Evolutionary conservation across 2,888 invertebrate genomes (phyloP).

Genomic region (Icerya purchasi): DNA sequence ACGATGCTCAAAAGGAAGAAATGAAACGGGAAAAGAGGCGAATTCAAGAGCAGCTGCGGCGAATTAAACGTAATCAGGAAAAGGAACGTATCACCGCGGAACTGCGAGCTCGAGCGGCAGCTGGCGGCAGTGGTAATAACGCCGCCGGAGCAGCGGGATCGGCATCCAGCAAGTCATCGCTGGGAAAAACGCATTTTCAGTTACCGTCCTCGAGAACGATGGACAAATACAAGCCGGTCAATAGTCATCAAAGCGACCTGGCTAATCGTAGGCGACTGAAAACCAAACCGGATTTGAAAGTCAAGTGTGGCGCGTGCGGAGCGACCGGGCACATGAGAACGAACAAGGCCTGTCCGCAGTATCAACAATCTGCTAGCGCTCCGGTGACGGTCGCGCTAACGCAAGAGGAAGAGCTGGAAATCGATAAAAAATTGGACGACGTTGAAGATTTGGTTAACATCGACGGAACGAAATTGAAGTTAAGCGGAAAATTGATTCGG

Average conservation of each 20-base stretch:
- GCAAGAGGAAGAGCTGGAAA: constrained; percentile 60
- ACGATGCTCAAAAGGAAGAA: constrained; percentile 94
- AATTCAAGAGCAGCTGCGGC: constrained; percentile 83
- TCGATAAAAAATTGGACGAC: constrained; percentile 47
- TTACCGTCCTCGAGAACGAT: background rate
- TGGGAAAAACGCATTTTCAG: background rate
- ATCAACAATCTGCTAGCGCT: constrained; percentile 36
- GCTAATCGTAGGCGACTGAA: constrained; percentile 36
- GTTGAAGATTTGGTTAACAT: constrained; percentile 77
- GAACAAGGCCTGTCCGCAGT: constrained; percentile 91
- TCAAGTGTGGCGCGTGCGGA: constrained; percentile 94
- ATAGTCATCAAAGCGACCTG: background rate
- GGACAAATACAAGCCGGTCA: no score
- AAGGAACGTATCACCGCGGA: constrained; percentile 33
- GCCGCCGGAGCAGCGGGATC: background rate
- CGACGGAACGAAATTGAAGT: constrained; percentile 80
- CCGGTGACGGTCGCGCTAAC: constrained; percentile 46
- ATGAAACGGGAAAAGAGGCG: constrained; percentile 92
- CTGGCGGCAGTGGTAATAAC: no score
- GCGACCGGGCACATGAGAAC: constrained; percentile 50
- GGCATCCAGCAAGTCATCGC: background rate
- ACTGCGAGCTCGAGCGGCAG: background rate
- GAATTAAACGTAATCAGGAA: constrained; percentile 87
- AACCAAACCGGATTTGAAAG: constrained; percentile 67
- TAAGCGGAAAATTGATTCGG: constrained; percentile 69